Evolutionary conservation across 30 jellyfish, hydroid and myxozoan genomes (phyloP).

Genomic region (Pseudorhiza aurosa): DNA sequence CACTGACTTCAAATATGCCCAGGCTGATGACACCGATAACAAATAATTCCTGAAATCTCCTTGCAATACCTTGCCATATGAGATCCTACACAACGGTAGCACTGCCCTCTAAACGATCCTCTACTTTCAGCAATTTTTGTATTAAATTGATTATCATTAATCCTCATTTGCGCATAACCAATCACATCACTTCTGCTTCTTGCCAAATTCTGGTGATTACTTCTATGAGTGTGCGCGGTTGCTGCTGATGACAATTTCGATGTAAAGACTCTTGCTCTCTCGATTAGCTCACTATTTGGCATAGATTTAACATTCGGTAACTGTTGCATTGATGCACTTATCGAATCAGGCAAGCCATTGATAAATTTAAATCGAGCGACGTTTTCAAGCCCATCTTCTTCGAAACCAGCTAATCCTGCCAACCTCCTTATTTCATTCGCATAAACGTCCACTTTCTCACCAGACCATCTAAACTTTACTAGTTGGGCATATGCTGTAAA

Average conservation of each 20-base stretch:
- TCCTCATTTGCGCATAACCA: neutral
- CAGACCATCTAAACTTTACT: constrained; percentile 2
- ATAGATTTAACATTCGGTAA: neutral
- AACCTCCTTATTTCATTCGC: constrained; percentile 13
- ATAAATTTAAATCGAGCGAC: neutral
- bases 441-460: constrained; percentile 24
- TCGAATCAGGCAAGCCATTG: constrained; percentile 8
- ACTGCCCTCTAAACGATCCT: no score
- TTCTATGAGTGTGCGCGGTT: neutral
- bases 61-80: no score
- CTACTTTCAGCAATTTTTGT: no score
- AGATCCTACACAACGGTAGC: no score
- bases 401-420: constrained; percentile 25
- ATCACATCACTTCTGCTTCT: constrained; percentile 1
- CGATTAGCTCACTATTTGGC: constrained; percentile 1
- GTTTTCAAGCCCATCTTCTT: constrained; percentile 10
- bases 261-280: neutral
- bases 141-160: no score
- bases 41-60: no score
- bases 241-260: neutral
- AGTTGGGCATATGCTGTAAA: constrained; percentile 28
- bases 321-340: constrained; percentile 1
- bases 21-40: no score
- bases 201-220: neutral
- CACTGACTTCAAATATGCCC: no score